Base-by-base conservation (phyloP, 2,888 invertebrate genomes). In the Brachyptera risi region DNA sequence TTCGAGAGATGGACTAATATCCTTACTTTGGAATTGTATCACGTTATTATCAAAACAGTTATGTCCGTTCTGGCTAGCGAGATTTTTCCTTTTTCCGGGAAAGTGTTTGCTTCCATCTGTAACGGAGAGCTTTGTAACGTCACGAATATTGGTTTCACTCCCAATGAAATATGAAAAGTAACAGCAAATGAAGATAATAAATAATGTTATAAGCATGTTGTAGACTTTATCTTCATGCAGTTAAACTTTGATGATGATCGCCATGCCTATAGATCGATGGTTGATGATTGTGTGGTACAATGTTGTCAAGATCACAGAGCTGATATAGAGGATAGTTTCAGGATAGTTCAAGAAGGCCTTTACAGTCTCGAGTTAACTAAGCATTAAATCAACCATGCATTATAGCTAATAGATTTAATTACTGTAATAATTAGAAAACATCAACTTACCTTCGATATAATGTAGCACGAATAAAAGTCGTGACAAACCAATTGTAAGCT, bases 311-410 rank as follows among this genome's bases (percentile, higher is more conserved):
- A 44, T 44, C 7, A n/a, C 44, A 44, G 44, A 44, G 19, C 9
- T n/a, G n/a, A 19, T 17, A 19, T 44, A 44, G 44, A 44, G 44
- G 19, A 44, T 11, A 7, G 17, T 38, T 38, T n/a, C 44, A 44
- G 44, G 21, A 44, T 4, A 44, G 44, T 44, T n/a, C 13, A 38
- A 38, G 44, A 44, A 44, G 44, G 44, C 21, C n/a, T 17, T 21
- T 17, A 19, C 44, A 44, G 44, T 44, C 44, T 44, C 44, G 44
- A 44, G 44, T 38, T 17, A 38, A 38, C 40, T 38, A 15, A n/a
- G n/a, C n/a, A n/a, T n/a, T n/a, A n/a, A n/a, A n/a, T n/a, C n/a
- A n/a, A n/a, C n/a, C n/a, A n/a, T n/a, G n/a, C n/a, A n/a, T n/a
- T n/a, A n/a, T n/a, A n/a, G n/a, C n/a, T n/a, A n/a, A n/a, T n/a